Conservation (phyloP, 2,888 invertebrate species). For the Machimus atricapillus region DNA sequence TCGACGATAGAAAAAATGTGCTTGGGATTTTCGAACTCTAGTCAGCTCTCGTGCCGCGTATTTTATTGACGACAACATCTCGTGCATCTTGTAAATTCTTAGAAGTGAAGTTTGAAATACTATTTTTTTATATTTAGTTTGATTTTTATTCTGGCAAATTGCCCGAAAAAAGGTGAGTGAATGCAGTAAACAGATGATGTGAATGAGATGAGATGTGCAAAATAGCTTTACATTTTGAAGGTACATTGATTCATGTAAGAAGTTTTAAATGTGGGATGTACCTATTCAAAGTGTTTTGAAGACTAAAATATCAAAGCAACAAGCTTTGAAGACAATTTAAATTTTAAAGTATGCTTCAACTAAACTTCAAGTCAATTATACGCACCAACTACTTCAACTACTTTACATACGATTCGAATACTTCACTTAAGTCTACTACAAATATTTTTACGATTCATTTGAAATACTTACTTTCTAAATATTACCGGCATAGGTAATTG, state of each 20-base stretch:
- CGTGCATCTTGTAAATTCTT: background rate
- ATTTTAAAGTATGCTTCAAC: no score
- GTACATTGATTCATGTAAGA: background rate
- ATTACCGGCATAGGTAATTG: background rate
- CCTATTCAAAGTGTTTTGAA: no score
- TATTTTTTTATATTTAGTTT: background rate
- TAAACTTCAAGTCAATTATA: background rate
- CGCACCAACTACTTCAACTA: background rate
- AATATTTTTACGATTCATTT: background rate
- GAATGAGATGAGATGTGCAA: background rate
- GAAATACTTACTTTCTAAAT: background rate
- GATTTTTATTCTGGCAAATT: background rate
- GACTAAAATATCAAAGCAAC: no score
- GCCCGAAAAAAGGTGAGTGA: background rate
- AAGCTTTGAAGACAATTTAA: background rate
- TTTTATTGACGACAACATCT: background rate
- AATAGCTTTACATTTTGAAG: background rate
- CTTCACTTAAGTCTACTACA: background rate
- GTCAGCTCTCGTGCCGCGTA: background rate
- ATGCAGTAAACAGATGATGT: background rate
- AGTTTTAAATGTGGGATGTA: background rate
- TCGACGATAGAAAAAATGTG: background rate
- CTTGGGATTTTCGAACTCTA: background rate
- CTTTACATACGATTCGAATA: no score
- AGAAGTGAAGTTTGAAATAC: background rate